Conservation (phyloP, 1,140 invertebrate genomes). For the Ladona fulva region DNA sequence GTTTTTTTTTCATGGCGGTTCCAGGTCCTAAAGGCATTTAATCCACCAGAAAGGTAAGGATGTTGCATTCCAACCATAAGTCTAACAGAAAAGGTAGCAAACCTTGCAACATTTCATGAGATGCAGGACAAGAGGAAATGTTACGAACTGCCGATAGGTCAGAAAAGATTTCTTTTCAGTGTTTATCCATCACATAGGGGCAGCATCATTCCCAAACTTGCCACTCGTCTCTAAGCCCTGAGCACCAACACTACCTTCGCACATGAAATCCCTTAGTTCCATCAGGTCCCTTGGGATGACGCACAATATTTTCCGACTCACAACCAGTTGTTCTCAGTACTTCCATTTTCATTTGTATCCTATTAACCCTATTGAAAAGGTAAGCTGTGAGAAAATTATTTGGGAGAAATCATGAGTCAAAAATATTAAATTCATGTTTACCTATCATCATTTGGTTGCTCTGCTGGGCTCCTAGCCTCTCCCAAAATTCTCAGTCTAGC, state of each 20-base stretch:
- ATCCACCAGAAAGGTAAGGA: neutral
- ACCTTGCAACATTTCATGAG: neutral
- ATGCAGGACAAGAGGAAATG: neutral
- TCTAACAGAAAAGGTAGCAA: neutral
- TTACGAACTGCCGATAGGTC: no score
- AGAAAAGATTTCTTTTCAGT: no score
- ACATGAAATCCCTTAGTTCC: slow-evolving; percentile 43
- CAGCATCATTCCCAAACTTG: neutral
- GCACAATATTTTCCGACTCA: slow-evolving; percentile 35
- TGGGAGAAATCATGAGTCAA: neutral
- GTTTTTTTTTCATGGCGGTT: neutral
- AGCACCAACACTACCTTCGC: slow-evolving; percentile 2
- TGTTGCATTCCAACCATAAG: neutral
- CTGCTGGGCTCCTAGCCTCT: slow-evolving; percentile 65
- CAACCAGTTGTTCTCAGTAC: slow-evolving; percentile 19
- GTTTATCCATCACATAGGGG: neutral
- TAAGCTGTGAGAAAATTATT: slow-evolving; percentile 12
- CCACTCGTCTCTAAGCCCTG: neutral
- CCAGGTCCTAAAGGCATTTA: neutral
- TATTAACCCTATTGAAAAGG: slow-evolving; percentile 22
- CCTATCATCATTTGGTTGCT: slow-evolving; percentile 35
- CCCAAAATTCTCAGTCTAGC: slow-evolving; percentile 74
- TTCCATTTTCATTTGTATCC: slow-evolving; percentile 25
- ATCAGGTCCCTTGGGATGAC: slow-evolving; percentile 47
- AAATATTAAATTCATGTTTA: no score